Evolutionary conservation across 2,888 invertebrate species (phyloP).

Genomic region (Teinopalpus imperialis): DNA sequence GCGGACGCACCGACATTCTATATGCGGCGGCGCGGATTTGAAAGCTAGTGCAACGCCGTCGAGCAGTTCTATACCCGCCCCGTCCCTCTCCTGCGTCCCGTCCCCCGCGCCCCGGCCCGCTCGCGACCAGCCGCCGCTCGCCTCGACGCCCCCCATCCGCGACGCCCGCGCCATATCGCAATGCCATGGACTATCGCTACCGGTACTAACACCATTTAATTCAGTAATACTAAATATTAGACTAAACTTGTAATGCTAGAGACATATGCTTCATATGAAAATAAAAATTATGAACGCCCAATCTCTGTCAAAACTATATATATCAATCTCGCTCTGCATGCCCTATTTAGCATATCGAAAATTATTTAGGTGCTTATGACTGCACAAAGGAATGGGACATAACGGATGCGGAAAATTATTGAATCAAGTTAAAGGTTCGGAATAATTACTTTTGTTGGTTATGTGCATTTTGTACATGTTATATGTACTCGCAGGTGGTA

Average conservation of each 20-base stretch:
- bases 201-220: constrained; percentile 83
- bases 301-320: constrained; percentile 9
- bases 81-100: constrained; percentile 22
- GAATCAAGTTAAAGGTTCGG: not conserved
- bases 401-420: constrained; percentile 13
- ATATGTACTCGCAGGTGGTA: constrained; percentile 84
- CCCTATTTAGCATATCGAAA: constrained; percentile 10
- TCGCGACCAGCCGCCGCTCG: constrained; percentile 63
- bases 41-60: constrained; percentile 33
- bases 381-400: constrained; percentile 22
- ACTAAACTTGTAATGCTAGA: constrained; percentile 58
- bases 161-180: constrained; percentile 76
- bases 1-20: constrained; percentile 62
- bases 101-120: constrained; percentile 44
- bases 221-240: constrained; percentile 71
- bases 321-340: constrained; percentile 25
- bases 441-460: not conserved
- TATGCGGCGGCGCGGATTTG: constrained; percentile 53
- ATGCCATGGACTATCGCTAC: constrained; percentile 80
- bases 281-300: constrained; percentile 23
- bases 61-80: constrained; percentile 24
- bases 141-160: constrained; percentile 67
- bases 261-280: constrained; percentile 40
- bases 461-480: constrained; percentile 24
- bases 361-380: constrained; percentile 19